These are phyloP conservation scores for Macrocentrus cingulum DNA, from an alignment of 1,140 invertebrate genomes.

Conservation along the genomic window DNA sequence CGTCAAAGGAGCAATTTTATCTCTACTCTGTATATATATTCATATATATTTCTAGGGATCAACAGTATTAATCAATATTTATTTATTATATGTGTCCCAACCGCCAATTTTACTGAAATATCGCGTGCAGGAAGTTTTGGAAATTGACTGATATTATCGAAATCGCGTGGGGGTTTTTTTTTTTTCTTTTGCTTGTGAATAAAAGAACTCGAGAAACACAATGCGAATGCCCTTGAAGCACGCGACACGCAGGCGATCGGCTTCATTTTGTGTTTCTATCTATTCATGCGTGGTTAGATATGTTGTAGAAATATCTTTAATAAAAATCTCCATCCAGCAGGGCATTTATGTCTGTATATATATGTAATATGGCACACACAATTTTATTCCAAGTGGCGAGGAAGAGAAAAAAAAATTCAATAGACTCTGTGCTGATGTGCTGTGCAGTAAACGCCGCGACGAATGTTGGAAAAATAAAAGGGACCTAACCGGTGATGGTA, in stretches of 20 bases:
- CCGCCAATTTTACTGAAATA: conserved; percentile 18
- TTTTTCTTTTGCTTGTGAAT: not conserved
- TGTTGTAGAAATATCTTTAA: conserved; percentile 1
- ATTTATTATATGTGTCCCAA: no score
- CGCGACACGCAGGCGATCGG: conserved; percentile 21
- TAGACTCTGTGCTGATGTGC: no score
- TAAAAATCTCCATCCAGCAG: conserved; percentile 7
- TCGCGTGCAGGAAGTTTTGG: conserved; percentile 17
- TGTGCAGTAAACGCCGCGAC: conserved; percentile 2
- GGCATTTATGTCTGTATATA: not conserved
- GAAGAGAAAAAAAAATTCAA: not conserved
- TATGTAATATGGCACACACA: conserved; percentile 1
- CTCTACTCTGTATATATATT: not conserved
- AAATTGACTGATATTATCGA: conserved; percentile 27
- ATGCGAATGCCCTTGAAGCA: conserved; percentile 25
- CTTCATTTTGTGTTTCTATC: not conserved
- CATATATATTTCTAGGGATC: not conserved
- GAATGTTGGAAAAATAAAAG: conserved; percentile 21
- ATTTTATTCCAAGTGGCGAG: not conserved
- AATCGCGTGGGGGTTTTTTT: not conserved
- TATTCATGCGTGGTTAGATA: not conserved
- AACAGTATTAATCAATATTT: no score
- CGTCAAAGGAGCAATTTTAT: not conserved
- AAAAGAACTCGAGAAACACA: not conserved
- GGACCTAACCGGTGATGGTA: conserved; percentile 8